phyloP scores from a whole-genome alignment of 2,113 vertebrate genomes.

The Myxocyprinus asiaticus region DNA sequence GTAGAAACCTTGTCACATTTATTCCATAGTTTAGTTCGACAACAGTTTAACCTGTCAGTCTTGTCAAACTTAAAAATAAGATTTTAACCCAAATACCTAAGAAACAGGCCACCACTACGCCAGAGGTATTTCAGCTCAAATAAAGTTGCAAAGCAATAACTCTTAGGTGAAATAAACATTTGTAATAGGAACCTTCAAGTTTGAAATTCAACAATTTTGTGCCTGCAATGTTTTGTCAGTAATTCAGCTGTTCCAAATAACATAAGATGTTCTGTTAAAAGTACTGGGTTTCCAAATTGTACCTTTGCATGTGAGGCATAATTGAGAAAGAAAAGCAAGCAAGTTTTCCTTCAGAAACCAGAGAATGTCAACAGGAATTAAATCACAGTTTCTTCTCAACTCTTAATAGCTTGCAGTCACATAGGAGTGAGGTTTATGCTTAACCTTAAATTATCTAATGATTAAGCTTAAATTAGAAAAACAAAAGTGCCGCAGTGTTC shows the following conservation, averaged over 20 bases:
- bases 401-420: background rate
- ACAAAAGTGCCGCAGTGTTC: background rate
- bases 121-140: background rate
- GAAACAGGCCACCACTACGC: background rate
- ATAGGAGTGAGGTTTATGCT: background rate
- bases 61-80: background rate
- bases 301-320: slow-evolving; percentile 14
- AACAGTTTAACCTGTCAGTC: background rate
- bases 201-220: background rate
- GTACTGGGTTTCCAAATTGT: slow-evolving; percentile 29
- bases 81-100: background rate
- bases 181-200: background rate
- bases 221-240: background rate
- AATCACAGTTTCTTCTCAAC: background rate
- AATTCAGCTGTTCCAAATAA: slow-evolving; percentile 1
- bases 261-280: slow-evolving; percentile 20
- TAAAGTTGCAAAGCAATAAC: background rate
- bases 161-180: background rate
- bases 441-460: background rate
- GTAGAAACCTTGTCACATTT: background rate
- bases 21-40: background rate
- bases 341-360: background rate
- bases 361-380: slow-evolving; percentile 11
- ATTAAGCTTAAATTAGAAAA: slow-evolving; percentile 25
- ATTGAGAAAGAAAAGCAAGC: slow-evolving; percentile 16